Evolutionary conservation across 2,888 invertebrate species (phyloP).

Genomic region (Cactoblastis cactorum): DNA sequence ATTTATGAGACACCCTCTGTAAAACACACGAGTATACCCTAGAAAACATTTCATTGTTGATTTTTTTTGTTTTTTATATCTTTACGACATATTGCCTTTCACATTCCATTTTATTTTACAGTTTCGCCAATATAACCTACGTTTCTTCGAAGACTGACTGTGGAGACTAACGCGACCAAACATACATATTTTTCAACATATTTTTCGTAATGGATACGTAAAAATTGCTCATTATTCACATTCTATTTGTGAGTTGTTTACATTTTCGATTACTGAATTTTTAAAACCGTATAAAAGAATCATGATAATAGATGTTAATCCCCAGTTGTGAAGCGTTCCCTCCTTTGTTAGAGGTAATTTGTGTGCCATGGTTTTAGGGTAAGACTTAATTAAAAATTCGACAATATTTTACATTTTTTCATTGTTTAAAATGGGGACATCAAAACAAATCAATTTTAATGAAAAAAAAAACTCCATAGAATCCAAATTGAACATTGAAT

Average conservation of each 20-base stretch:
- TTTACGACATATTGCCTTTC: constrained; percentile 46
- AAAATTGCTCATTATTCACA: constrained; percentile 65
- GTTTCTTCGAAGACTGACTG: constrained; percentile 74
- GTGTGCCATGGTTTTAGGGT: constrained; percentile 73
- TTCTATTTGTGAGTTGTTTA: constrained; percentile 39
- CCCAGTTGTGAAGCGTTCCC: constrained; percentile 75
- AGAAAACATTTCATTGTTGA: constrained; percentile 33
- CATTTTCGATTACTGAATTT: constrained; percentile 39
- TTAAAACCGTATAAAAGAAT: constrained; percentile 41
- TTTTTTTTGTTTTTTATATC: constrained; percentile 44
- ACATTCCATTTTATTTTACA: constrained; percentile 63
- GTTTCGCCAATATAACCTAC: constrained; percentile 55
- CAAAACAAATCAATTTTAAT: constrained; percentile 6
- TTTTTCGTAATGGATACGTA: constrained; percentile 53
- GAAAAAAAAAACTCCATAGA: constrained; percentile 7
- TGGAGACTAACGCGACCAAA: constrained; percentile 64
- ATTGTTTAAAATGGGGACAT: constrained; percentile 14
- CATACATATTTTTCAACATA: constrained; percentile 51
- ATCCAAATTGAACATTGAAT: neutral
- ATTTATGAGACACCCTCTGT: too few relatives aligned
- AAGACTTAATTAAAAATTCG: constrained; percentile 63
- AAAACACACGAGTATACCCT: constrained; percentile 37
- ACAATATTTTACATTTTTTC: constrained; percentile 61
- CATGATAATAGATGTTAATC: constrained; percentile 40
- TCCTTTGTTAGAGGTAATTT: constrained; percentile 75